Base-by-base conservation (phyloP, 2,888 invertebrate genomes). In the Nemurella pictetii region DNA sequence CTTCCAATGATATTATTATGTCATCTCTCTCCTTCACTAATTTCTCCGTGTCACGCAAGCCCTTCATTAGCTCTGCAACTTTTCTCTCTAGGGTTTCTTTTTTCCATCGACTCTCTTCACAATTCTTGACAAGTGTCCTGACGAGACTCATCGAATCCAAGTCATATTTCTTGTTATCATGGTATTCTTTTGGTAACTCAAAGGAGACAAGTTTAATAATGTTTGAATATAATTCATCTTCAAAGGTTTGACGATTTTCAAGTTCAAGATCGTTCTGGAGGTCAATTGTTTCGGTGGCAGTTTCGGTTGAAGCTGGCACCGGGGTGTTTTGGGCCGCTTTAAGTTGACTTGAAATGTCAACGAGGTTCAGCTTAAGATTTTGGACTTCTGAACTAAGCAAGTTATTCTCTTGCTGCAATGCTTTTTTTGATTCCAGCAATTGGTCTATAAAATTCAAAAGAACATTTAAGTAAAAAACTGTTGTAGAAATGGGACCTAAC, bases 21-120 rank as follows among this genome's bases (percentile, higher is more conserved):
- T 20, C 32, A 25, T 81, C 84, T 55, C 30, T 15, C 29, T 28
- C 85, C 12, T 80, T 72, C 0, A 29, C 75, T n/a, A 77, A 73
- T 9, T 29, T 26, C 20, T 85, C 83, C 0, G 77, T n/a, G 25
- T 86, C 86, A 12, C 85, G 72, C 30, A 84, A 12, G 25, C 86
- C 85, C 32, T 86, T 86, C 85, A 85, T 84, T 15, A 87, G 75
- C 73, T 85, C 86, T 0, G 86, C 78, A 0, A 87, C 87, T 86
- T 89, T 89, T 87, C 89, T 89, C 87, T 90, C 91, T 86, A 90
- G 87, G 85, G 89, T 88, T 25, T 90, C 90, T 85, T 89, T 89
- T 87, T 90, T 90, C 89, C 90, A 90, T 80, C 93, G 94, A 27
- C 77, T 84, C 36, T 87, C 87, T 4, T 84, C 73, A 26, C 80